phyloP scores from a whole-genome alignment of 1,140 invertebrate genomes.

The Drosophila arizonae region DNA sequence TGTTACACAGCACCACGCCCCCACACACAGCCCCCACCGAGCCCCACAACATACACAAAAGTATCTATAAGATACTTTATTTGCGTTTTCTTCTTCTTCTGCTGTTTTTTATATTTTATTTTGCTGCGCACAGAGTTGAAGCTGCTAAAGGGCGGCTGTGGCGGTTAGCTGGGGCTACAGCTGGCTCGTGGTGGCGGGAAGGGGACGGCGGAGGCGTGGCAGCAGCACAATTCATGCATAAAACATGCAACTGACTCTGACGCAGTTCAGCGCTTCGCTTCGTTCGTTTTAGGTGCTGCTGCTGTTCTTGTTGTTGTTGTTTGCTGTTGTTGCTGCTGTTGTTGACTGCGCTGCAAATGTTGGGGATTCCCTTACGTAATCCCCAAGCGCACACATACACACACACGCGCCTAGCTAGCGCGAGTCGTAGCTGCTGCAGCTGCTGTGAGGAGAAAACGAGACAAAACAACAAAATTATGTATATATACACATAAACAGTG shows the following conservation, averaged over 20 bases:
- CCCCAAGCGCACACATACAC: constrained; percentile 75
- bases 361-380: constrained; percentile 81
- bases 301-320: too few relatives aligned
- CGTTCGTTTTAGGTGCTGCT: constrained; percentile 34
- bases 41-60: not conserved
- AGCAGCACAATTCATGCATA: constrained; percentile 51
- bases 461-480: constrained; percentile 53
- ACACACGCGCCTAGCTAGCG: constrained; percentile 35
- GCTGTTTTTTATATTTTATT: not conserved
- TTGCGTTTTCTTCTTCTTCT: constrained; percentile 47
- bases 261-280: constrained; percentile 59
- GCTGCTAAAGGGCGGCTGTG: not conserved
- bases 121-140: constrained; percentile 8
- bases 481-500: constrained; percentile 37
- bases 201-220: not conserved
- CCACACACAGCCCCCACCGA: not conserved
- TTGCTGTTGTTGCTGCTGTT: constrained; percentile 42
- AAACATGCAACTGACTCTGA: constrained; percentile 67
- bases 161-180: not conserved
- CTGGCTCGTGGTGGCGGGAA: not conserved
- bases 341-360: constrained; percentile 71
- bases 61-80: constrained; percentile 66
- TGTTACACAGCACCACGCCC: constrained; percentile 48
- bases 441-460: constrained; percentile 44
- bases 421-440: constrained; percentile 18